Evolutionary conservation across 2,888 invertebrate species (phyloP), one percentile per base, ranked within the genome.

Genomic region (Lottia gigantea): DNA sequence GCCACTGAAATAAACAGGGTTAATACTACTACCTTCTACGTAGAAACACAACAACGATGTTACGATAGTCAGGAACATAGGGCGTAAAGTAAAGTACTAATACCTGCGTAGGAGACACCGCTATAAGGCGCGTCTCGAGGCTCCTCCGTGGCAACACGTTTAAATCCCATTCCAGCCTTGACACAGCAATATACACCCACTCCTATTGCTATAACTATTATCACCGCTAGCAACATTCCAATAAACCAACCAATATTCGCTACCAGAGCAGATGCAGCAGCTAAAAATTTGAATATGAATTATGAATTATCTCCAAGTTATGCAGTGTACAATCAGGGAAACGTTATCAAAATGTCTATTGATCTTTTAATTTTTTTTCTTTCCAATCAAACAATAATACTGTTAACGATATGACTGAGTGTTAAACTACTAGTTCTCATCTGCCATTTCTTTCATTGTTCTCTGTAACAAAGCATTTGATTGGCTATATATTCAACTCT

Each of bases 221-320:
- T 76, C 8, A 88, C 76, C 0, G 86, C 82, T 2, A 85, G 73
- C 61, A 89, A 71, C 74, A 89, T 83, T 14, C 88, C 88, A 19
- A 89, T 81, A 78, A 89, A 89, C 89, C 89, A 89, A 31, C 86
- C 88, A 66, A 87, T 86, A 72, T 84, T 87, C 64, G 87, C 83
- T 7, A 88, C 79, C 49, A 83, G 70, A 40, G 80, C 80, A 55
- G 74, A 77, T 8, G 82, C 84, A 47, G 79, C 70, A 31, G 83
- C 85, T 85, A 79, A 23, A 80, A 71, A 12, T n/a, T 7, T 55
- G 69, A 62, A 66, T 62, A 47, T 68, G 45, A 23, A 11, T 16
- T 7, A 11, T 45, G 46, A 6, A 26, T 40, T 31, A 40, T 40
- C 25, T 45, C 16, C 16, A 66, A 66, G n/a, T n/a, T 16, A 16